Evolutionary conservation across 2,888 invertebrate species (phyloP).

Genomic region (Oscheius onirici): DNA sequence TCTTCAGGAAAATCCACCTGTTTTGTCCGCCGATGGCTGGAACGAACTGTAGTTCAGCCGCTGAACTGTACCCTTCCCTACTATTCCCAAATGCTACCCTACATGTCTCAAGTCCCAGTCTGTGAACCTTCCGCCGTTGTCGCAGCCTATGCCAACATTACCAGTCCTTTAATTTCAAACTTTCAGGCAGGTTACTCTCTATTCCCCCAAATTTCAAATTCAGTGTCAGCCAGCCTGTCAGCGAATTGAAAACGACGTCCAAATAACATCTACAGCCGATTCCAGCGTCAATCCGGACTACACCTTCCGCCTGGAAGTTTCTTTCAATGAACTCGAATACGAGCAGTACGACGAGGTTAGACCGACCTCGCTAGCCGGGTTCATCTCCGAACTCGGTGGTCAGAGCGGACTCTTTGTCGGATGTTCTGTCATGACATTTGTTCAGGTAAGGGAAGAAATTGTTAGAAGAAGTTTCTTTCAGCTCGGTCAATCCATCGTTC

Average conservation of each 20-base stretch:
- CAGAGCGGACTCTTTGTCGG: constrained; percentile 54
- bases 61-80: constrained; percentile 52
- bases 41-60: constrained; percentile 37
- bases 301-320: constrained; percentile 44
- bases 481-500: constrained; percentile 19
- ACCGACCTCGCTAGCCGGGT: constrained; percentile 46
- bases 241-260: constrained; percentile 41
- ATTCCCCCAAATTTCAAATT: constrained; percentile 3
- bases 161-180: constrained; percentile 27
- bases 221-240: constrained; percentile 47
- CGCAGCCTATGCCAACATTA: constrained; percentile 41
- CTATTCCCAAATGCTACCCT: constrained; percentile 38
- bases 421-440: constrained; percentile 47
- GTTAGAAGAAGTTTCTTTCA: background rate
- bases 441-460: constrained; percentile 33
- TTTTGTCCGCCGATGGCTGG: constrained; percentile 49
- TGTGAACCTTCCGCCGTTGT: constrained; percentile 44
- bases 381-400: constrained; percentile 55
- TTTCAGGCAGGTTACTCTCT: constrained; percentile 1
- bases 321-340: constrained; percentile 52
- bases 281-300: constrained; percentile 41
- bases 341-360: constrained; percentile 51
- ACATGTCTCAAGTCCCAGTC: constrained; percentile 35
- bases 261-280: constrained; percentile 43
- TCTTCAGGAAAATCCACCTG: constrained; percentile 46